Evolutionary conservation across 1,140 invertebrate genomes (phyloP), one percentile per base, ranked within the genome.

Genomic region (Cephus cinctus): DNA sequence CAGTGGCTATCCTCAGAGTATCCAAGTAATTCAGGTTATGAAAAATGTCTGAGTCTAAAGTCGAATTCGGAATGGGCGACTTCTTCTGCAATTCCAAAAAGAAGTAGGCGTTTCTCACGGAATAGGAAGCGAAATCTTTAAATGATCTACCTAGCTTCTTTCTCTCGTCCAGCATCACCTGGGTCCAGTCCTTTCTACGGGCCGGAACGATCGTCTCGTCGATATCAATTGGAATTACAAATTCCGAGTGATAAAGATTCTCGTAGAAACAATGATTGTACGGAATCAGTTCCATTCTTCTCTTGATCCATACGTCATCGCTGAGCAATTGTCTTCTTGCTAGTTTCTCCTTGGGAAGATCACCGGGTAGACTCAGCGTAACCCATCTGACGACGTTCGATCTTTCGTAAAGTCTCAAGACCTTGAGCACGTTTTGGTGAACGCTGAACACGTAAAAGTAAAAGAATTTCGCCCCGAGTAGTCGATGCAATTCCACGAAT

Each of bases 221-320:
- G 19, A 86, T 75, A 61, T 89, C 87, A 50, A 88, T 69, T 5
- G 86, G 85, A 5, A 88, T 61, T 11, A 89, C 77, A 67, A 78
- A 88, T 53, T 82, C 71, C 3, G 83, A 83, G 39, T 75, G 77
- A 45, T 80, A 61, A 20, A 86, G 63, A 67, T 84, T 86, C 56
- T 83, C 80, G 63, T 89, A 88, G 36, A 88, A 81, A 50, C 84
- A 86, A 51, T 88, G 86, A 63, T 89, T 89, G 63, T 89, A 89
- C 0, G 86, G 80, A 43, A 88, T 75, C 23, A 89, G 69, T 63
- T 89, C 86, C 70, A 86, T 80, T 51, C 84, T 74, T 48, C 87
- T 73, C 51, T 86, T 82, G 53, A 87, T 85, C 83, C 86, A 87
- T 8, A 85, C 63, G 54, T 83, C 78, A 52, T 78, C 70, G 34